These are phyloP conservation scores for Artibeus lituratus DNA, from an alignment of 2,797 vertebrate genomes.

Conservation along the genomic window DNA sequence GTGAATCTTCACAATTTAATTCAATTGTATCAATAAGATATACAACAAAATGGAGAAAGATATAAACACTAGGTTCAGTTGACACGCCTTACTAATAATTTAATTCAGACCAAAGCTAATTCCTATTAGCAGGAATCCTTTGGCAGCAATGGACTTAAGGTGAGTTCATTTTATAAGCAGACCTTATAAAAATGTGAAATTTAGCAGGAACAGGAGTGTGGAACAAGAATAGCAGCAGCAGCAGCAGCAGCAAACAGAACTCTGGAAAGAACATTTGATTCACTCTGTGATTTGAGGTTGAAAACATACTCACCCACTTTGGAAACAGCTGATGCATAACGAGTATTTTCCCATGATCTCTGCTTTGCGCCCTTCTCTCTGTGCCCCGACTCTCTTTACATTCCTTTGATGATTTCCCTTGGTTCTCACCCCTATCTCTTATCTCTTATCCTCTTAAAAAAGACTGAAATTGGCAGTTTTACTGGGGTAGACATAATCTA, in stretches of 20 bases:
- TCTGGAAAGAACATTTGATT: slow-evolving; percentile 13
- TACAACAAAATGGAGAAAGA: slow-evolving; percentile 33
- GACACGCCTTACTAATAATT: background rate
- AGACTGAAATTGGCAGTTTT: slow-evolving; percentile 62
- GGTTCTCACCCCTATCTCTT: slow-evolving; percentile 27
- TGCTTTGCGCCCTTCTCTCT: slow-evolving; percentile 1
- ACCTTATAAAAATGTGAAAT: slow-evolving; percentile 53
- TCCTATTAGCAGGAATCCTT: slow-evolving; percentile 22
- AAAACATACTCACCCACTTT: slow-evolving; percentile 40
- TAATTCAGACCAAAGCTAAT: slow-evolving; percentile 31
- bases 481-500: slow-evolving; percentile 61
- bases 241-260: background rate
- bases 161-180: slow-evolving; percentile 57
- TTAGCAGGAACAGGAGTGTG: background rate
- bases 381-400: background rate
- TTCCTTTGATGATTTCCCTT: slow-evolving; percentile 52
- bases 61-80: slow-evolving; percentile 7
- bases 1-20: slow-evolving; percentile 13
- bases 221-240: background rate
- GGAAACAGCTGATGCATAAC: slow-evolving; percentile 7
- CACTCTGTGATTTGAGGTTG: background rate
- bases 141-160: slow-evolving; percentile 27
- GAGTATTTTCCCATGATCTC: slow-evolving; percentile 18
- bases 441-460: slow-evolving; percentile 59
- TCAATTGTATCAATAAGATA: slow-evolving; percentile 41